phyloP scores from a whole-genome alignment of 2,888 invertebrate species.

The Dasypolia templi region DNA sequence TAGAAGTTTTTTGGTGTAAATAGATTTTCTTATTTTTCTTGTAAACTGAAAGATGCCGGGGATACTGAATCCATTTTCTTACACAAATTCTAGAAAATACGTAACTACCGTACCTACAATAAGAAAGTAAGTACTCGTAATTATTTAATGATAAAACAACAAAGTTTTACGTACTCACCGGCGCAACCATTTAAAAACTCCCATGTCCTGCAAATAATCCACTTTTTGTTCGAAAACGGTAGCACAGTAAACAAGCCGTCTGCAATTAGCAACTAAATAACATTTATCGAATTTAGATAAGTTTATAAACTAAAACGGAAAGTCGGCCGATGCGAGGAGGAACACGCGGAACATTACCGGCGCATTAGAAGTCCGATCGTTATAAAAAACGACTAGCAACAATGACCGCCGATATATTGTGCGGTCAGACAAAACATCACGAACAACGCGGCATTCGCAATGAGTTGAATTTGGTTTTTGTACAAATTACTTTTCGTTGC shows the following conservation, averaged over 20 bases:
- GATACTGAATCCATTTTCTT: not conserved
- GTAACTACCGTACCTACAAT: not conserved
- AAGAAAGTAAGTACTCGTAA: not conserved
- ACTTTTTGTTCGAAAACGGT: conserved; percentile 74
- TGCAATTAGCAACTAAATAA: conserved; percentile 63
- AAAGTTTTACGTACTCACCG: conserved; percentile 80
- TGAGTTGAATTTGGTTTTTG: conserved; percentile 89
- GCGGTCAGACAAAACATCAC: conserved; percentile 90
- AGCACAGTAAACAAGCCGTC: conserved; percentile 61
- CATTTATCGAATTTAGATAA: conserved; percentile 67
- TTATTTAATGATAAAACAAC: conserved; percentile 8
- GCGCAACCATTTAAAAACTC: conserved; percentile 89
- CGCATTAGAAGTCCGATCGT: conserved; percentile 81
- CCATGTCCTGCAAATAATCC: conserved; percentile 85
- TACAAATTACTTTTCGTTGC: conserved; percentile 90
- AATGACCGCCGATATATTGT: conserved; percentile 89
- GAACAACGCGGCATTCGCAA: conserved; percentile 88
- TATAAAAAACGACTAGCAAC: conserved; percentile 87
- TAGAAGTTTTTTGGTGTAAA: not conserved
- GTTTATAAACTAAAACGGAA: conserved; percentile 76
- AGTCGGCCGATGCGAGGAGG: conserved; percentile 73
- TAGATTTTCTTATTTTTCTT: not conserved
- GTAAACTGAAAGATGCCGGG: no score
- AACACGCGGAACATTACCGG: conserved; percentile 87
- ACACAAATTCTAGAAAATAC: not conserved